A percentile compares a stretch with the other conserved stretches of the same genome.
Conservation (phyloP, 2,888 invertebrate species). For the Andrena chrysosceles region DNA sequence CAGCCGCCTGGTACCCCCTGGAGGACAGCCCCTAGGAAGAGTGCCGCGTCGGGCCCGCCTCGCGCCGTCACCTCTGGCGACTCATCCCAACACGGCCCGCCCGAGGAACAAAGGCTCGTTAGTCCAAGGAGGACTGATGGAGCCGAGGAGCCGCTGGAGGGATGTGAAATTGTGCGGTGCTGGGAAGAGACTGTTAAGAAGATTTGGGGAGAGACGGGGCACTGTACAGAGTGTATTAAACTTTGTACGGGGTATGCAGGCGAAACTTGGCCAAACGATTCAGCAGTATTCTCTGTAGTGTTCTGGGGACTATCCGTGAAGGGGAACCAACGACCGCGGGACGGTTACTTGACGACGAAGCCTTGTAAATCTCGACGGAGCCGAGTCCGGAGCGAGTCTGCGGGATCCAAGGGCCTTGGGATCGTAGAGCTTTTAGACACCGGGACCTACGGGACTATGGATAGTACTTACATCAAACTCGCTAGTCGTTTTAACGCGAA, state of each 20-base stretch:
- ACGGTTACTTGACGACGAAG: conserved; percentile 7
- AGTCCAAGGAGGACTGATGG: not conserved
- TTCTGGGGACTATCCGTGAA: not conserved
- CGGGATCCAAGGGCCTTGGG: not conserved
- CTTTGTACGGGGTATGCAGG: not conserved
- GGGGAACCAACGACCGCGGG: conserved; percentile 37
- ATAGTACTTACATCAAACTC: conserved; percentile 31
- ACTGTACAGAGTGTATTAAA: no score
- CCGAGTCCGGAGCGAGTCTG: not conserved
- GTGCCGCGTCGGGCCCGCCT: conserved; percentile 8
- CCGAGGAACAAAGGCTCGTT: not conserved
- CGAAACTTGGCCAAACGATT: not conserved
- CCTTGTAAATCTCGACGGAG: not conserved
- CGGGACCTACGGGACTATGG: not conserved
- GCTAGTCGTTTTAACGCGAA: not conserved
- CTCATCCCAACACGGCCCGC: not conserved
- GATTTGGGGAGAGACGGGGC: not conserved
- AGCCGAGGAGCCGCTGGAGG: not conserved
- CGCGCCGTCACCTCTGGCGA: not conserved
- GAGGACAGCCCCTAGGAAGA: conserved; percentile 87
- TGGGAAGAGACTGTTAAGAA: not conserved
- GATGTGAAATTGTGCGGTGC: not conserved
- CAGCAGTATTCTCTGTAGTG: not conserved
- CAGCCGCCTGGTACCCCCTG: conserved; percentile 87
- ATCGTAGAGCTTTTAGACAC: not conserved